These are phyloP conservation scores for Melinaea marsaeus DNA, from an alignment of 2,888 invertebrate species.

Conservation along the genomic window DNA sequence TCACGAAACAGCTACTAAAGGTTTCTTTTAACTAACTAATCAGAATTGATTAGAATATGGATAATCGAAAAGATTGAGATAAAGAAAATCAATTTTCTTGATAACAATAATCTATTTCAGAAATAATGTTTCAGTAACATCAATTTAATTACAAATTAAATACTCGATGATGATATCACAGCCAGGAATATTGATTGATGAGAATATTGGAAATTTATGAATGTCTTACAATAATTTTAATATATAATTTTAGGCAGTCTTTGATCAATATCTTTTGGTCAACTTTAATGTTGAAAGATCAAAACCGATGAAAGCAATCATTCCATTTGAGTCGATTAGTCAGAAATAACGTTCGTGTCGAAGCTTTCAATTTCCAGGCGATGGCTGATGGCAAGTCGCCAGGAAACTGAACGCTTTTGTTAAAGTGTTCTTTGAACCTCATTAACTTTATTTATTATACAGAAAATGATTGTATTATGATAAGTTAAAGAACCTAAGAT, in stretches of 20 bases:
- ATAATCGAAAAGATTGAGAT: no score
- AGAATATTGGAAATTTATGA: no score
- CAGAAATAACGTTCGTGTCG: constrained; percentile 39
- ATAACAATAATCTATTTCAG: no score
- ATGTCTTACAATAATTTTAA: neutral
- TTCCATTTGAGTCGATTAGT: constrained; percentile 34
- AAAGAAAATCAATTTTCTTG: no score
- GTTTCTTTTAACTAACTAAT: no score
- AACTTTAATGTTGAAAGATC: constrained; percentile 21
- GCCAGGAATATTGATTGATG: no score
- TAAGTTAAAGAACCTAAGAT: no score
- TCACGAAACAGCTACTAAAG: no score
- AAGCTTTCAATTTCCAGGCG: constrained; percentile 40
- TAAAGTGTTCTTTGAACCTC: neutral
- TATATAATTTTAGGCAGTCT: neutral
- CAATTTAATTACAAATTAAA: no score
- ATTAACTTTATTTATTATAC: neutral
- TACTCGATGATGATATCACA: no score
- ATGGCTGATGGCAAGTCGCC: constrained; percentile 22
- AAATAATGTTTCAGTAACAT: no score
- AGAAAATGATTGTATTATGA: neutral
- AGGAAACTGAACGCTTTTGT: constrained; percentile 1
- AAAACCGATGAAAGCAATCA: constrained; percentile 26
- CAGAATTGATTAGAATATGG: no score
- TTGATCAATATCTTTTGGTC: neutral